phyloP scores from a whole-genome alignment of 2,888 invertebrate genomes.

The Thecophora atra region DNA sequence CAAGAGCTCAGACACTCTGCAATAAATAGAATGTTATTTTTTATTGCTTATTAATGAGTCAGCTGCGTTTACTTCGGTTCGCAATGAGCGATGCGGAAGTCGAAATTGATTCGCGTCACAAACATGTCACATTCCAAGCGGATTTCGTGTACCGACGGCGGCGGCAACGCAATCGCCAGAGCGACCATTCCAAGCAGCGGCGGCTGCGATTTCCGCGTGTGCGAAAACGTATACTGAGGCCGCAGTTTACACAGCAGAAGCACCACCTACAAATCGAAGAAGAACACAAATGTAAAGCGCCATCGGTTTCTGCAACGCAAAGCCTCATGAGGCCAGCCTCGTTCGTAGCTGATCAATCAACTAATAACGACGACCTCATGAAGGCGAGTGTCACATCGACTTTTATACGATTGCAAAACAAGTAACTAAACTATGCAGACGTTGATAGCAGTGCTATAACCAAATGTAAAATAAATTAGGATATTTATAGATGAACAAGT shows the following conservation, averaged over 20 bases:
- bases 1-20: conserved; percentile 88
- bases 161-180: conserved; percentile 93
- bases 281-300: background rate
- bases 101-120: conserved; percentile 94
- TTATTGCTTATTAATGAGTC: too few species aligned
- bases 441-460: conserved; percentile 19
- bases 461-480: conserved; percentile 4
- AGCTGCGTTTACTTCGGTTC: conserved; percentile 83
- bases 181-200: conserved; percentile 93
- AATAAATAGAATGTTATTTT: conserved; percentile 41
- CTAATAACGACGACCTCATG: too few species aligned
- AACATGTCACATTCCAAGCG: conserved; percentile 95
- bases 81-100: conserved; percentile 96
- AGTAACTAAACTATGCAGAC: background rate
- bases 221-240: conserved; percentile 92
- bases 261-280: conserved; percentile 76
- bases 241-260: conserved; percentile 89
- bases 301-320: too few species aligned
- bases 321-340: too few species aligned
- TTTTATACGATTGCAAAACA: background rate
- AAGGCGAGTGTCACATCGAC: background rate
- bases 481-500: background rate
- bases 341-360: background rate
- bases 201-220: conserved; percentile 87
- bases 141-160: conserved; percentile 96